Base-by-base conservation (phyloP, 2,797 vertebrate species). In the Pempheris klunzingeri region DNA sequence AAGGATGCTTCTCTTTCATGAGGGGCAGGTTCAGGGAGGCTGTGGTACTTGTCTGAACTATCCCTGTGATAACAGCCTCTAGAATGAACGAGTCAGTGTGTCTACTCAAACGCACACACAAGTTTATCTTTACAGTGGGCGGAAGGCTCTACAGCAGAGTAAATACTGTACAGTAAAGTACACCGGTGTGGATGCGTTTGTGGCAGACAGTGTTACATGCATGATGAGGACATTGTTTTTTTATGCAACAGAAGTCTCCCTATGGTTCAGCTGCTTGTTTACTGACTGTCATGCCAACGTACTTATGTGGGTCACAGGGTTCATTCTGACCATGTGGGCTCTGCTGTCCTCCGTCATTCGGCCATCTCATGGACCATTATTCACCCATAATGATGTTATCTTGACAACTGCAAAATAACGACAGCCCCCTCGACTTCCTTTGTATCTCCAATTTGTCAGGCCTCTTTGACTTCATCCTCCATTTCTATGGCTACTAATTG, bases 1-100 rank as follows among this genome's bases (percentile, higher is more conserved):
- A 90, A 92, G 89, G 83, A 91, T 90, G 88, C 90, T 90, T 91
- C 87, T 87, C 83, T 90, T 90, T 92, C 71, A 85, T 84, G 81
- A 91, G 88, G 82, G 82, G 78, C 82, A 77, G 86, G 89, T 90
- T 91, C 79, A 91, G 78, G 74, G 82, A 91, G 90, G 90, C 85
- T 79, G 71, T 76, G 75, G 68, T 81, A 80, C 91, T 91, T 83
- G 88, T 90, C 91, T 92, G 90, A 91, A 90, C 90, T 74, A 78
- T 87, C 75, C 59, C 57, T 64, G 71, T 80, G 88, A 91, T 92
- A 90, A 90, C 85, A 88, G 85, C 83, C 81, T 83, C 83, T 87
- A 81, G 74, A 92, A 86, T 82, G 82, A 89, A 80, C 74, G 12
- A 87, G 77, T 77, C 76, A 59, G 75, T 81, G 83, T 86, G 82